Conservation (phyloP, 2,888 invertebrate genomes). For the Odontomyia ornata region DNA sequence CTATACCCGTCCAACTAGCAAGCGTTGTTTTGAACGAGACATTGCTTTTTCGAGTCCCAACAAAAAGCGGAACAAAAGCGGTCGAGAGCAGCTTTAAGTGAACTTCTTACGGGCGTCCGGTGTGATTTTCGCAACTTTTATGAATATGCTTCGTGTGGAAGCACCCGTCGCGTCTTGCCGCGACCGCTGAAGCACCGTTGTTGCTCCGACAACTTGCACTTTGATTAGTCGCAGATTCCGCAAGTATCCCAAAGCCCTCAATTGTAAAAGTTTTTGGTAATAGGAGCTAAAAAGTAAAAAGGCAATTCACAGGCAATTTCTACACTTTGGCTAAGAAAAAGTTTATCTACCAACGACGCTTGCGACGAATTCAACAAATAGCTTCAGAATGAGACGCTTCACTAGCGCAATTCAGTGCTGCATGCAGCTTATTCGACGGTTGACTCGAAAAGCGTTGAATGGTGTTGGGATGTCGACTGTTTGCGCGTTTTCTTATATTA, state of each 20-base stretch:
- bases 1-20: slow-evolving; percentile 5
- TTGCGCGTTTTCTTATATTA: neutral
- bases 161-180: slow-evolving; percentile 29
- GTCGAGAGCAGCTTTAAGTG: slow-evolving; percentile 37
- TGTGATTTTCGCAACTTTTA: slow-evolving; percentile 39
- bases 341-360: slow-evolving; percentile 22
- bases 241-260: slow-evolving; percentile 42
- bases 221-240: slow-evolving; percentile 43
- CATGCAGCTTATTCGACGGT: neutral
- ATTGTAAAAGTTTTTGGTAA: slow-evolving; percentile 59
- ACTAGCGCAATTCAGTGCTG: neutral
- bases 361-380: neutral
- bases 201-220: slow-evolving; percentile 31
- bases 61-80: slow-evolving; percentile 38
- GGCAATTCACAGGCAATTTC: slow-evolving; percentile 46
- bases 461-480: no score
- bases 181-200: slow-evolving; percentile 37
- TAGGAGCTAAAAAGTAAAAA: slow-evolving; percentile 61
- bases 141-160: slow-evolving; percentile 40
- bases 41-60: slow-evolving; percentile 30
- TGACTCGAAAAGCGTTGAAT: no score
- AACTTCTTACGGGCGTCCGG: slow-evolving; percentile 42
- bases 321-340: slow-evolving; percentile 39
- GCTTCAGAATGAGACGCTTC: neutral
- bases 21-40: neutral